A percentile compares a stretch with the other conserved stretches of the same genome.
These are phyloP conservation scores for Cichlasoma orientale DNA, from an alignment of 2,797 vertebrate species.

Conservation along the genomic window DNA sequence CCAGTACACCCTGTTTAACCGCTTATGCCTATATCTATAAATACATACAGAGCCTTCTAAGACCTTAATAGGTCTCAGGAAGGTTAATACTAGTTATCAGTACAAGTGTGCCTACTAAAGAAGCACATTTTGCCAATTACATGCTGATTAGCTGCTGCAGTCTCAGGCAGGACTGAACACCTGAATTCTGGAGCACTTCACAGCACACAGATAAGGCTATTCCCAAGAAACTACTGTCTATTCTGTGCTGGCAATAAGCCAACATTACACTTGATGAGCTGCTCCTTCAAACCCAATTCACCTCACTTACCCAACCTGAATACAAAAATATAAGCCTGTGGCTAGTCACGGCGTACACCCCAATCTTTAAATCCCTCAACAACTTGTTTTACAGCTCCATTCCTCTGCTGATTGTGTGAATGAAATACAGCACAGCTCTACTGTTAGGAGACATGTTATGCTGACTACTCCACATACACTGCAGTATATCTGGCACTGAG, in stretches of 20 bases:
- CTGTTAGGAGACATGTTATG: background rate
- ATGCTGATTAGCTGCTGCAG: background rate
- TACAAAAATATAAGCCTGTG: conserved; percentile 23
- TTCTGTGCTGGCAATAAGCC: background rate
- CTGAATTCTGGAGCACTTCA: background rate
- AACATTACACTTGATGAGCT: conserved; percentile 9
- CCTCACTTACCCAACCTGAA: conserved; percentile 5
- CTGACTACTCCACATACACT: background rate
- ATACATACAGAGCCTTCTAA: background rate
- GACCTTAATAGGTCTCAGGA: background rate
- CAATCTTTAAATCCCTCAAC: conserved; percentile 20
- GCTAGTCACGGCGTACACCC: background rate
- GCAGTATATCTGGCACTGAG: background rate
- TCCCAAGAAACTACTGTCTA: conserved; percentile 1
- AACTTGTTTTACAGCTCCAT: conserved; percentile 14
- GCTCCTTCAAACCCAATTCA: background rate
- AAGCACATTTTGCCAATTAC: conserved; percentile 3
- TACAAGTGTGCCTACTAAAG: background rate
- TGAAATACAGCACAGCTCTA: background rate
- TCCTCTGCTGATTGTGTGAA: background rate
- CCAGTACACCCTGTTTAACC: background rate
- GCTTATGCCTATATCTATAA: background rate
- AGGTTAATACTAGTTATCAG: background rate
- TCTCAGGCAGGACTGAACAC: background rate
- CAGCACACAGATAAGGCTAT: background rate